phyloP scores from a whole-genome alignment of 2,888 invertebrate genomes.

The Pteria penguin region DNA sequence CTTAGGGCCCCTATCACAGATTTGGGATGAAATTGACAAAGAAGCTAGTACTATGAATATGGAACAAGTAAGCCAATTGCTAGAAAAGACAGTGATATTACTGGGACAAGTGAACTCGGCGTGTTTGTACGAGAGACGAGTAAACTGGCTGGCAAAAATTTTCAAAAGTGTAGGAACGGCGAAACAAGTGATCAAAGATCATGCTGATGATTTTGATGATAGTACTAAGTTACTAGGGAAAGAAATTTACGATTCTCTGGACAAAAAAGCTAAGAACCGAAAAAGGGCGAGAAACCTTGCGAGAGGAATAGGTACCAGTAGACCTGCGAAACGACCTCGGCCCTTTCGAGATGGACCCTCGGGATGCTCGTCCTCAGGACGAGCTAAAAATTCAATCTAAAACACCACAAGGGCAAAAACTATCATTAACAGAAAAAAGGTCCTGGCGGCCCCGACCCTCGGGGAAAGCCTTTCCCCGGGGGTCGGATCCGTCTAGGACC shows the following conservation, averaged over 20 bases:
- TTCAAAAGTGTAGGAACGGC: not conserved
- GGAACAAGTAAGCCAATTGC: not conserved
- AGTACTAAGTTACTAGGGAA: not conserved
- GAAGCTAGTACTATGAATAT: not conserved
- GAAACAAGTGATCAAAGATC: not conserved
- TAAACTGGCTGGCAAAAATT: constrained; percentile 2
- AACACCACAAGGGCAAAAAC: not conserved
- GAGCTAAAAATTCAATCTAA: no score
- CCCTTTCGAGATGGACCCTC: not conserved
- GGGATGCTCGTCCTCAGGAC: no score
- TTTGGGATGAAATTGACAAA: constrained; percentile 5
- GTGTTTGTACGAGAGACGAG: constrained; percentile 3
- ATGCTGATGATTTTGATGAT: not conserved
- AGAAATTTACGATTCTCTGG: constrained; percentile 11
- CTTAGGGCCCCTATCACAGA: constrained; percentile 1
- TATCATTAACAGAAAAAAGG: not conserved
- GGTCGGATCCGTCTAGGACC: no score
- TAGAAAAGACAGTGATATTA: constrained; percentile 8
- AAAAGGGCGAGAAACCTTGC: constrained; percentile 17
- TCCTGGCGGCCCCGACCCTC: no score
- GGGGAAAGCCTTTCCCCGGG: no score
- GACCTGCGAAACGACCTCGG: not conserved
- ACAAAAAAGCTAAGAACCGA: constrained; percentile 18
- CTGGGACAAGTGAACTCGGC: constrained; percentile 1
- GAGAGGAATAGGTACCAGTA: not conserved